These are phyloP conservation scores for Alca torda DNA, from an alignment of 2,797 vertebrate genomes.

Conservation along the genomic window DNA sequence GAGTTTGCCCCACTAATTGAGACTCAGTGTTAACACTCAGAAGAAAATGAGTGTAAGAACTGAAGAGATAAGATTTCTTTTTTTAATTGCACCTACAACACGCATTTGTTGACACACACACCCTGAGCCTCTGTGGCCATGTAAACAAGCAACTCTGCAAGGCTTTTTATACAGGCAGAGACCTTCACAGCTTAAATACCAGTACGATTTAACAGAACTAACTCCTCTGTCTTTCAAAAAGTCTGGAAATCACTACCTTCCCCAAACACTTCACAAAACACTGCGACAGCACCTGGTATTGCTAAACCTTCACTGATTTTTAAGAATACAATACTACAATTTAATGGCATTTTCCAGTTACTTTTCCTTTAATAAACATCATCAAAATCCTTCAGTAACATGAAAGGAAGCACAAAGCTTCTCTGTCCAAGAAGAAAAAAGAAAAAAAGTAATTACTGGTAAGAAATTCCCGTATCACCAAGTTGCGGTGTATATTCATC, in stretches of 20 bases:
- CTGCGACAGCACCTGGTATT: not conserved
- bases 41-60: not conserved
- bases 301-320: not conserved
- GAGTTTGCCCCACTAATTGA: not conserved
- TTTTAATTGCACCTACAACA: not conserved
- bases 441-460: not conserved
- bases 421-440: not conserved
- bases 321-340: not conserved
- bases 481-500: rapidly evolving
- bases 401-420: not conserved
- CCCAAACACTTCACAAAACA: not conserved
- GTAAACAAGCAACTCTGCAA: not conserved
- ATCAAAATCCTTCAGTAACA: not conserved
- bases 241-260: not conserved
- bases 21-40: not conserved
- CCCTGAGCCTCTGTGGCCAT: not conserved
- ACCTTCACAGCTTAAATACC: not conserved
- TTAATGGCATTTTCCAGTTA: not conserved
- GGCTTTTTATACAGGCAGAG: not conserved
- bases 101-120: not conserved
- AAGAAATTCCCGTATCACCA: not conserved
- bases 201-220: not conserved
- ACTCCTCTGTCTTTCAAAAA: not conserved
- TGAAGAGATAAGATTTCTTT: not conserved
- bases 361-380: not conserved